A percentile compares a stretch with the other conserved stretches of the same genome.
These are phyloP conservation scores for Pangasius krempfi DNA, from an alignment of 2,797 vertebrate genomes.

Conservation along the genomic window DNA sequence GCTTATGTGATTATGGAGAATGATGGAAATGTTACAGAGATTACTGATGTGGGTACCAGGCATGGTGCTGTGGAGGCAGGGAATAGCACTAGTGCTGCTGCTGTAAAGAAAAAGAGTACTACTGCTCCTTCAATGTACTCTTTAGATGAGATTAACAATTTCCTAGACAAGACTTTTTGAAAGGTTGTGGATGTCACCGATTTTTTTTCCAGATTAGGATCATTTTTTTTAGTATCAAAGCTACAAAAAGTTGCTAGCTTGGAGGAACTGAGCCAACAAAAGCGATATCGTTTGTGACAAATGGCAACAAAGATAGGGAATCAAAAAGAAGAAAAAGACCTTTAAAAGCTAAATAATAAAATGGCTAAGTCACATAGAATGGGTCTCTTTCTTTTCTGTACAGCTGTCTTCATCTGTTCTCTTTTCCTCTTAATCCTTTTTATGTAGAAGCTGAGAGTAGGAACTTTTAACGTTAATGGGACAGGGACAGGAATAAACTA, in stretches of 20 bases:
- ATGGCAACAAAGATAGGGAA: background rate
- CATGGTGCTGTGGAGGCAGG: background rate
- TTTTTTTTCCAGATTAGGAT: background rate
- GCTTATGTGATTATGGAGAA: background rate
- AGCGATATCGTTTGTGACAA: background rate
- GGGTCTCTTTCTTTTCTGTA: background rate
- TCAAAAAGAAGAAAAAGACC: background rate
- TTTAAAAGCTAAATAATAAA: background rate
- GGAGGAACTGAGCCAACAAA: background rate
- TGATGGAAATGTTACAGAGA: background rate
- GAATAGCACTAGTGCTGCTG: background rate
- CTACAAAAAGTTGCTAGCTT: background rate
- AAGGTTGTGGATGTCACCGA: background rate
- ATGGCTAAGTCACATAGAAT: background rate
- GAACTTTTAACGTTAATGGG: background rate
- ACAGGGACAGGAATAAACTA: background rate
- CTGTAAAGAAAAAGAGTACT: background rate
- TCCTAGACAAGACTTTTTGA: background rate
- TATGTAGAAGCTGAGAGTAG: background rate
- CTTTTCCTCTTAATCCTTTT: background rate
- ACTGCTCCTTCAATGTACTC: background rate
- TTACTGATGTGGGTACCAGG: background rate
- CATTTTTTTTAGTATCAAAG: background rate
- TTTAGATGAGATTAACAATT: background rate
- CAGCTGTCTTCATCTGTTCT: background rate